Evolutionary conservation across 2,113 vertebrate genomes (phyloP).

Genomic region (Hymenochirus boettgeri): DNA sequence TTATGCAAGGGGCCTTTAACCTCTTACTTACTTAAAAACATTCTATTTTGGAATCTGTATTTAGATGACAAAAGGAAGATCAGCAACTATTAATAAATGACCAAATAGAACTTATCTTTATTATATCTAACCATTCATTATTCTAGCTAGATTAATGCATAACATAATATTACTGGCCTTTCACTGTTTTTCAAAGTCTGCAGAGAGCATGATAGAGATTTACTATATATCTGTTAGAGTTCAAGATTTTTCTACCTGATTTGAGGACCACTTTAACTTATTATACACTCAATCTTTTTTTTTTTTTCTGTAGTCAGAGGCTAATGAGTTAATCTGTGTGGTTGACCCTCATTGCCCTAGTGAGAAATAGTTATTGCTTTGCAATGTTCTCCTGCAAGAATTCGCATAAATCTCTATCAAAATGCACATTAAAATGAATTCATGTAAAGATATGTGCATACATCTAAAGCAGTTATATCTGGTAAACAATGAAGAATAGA

Average conservation of each 20-base stretch:
- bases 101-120: too few relatives aligned
- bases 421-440: conserved; percentile 39
- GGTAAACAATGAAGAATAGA: conserved; percentile 26
- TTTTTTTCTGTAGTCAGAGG: conserved; percentile 20
- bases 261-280: not conserved
- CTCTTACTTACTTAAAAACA: too few relatives aligned
- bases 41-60: too few relatives aligned
- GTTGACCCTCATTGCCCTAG: conserved; percentile 18
- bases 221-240: too few relatives aligned
- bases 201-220: too few relatives aligned
- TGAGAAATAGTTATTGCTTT: not conserved
- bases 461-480: conserved; percentile 2
- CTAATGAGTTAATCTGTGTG: conserved; percentile 37
- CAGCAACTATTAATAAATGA: too few relatives aligned
- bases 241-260: not conserved
- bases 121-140: too few relatives aligned
- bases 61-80: too few relatives aligned
- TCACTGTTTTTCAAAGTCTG: too few relatives aligned
- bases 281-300: not conserved
- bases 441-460: conserved; percentile 42
- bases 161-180: too few relatives aligned
- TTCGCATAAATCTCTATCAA: conserved; percentile 19
- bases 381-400: conserved; percentile 6
- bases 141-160: too few relatives aligned
- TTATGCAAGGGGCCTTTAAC: too few relatives aligned